A percentile compares a stretch with the other conserved stretches of the same genome.
phyloP scores from a whole-genome alignment of 2,113 vertebrate genomes.

The Tragulus kanchil region DNA sequence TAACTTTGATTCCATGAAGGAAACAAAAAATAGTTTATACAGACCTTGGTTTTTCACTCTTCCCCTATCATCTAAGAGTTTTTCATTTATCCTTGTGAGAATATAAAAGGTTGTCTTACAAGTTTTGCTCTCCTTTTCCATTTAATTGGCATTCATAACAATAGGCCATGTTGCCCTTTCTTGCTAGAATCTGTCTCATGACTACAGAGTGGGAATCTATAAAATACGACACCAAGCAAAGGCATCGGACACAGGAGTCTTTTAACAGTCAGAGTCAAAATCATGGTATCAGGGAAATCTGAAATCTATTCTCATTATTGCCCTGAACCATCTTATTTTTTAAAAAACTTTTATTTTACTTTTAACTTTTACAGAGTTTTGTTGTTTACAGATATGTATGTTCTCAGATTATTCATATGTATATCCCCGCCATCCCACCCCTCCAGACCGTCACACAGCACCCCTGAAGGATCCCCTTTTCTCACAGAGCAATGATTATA shows the following conservation, averaged over 20 bases:
- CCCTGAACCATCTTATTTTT: not conserved
- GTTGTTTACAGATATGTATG: no score
- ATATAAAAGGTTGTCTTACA: not conserved
- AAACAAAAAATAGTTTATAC: not conserved
- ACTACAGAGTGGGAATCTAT: not conserved
- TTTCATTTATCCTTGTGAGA: slow-evolving; percentile 18
- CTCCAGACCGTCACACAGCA: no score
- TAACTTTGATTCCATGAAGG: not conserved
- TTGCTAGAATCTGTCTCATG: not conserved
- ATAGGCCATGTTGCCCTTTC: not conserved
- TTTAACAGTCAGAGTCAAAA: not conserved
- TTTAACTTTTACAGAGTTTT: no score
- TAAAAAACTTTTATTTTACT: no score
- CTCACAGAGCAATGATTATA: no score
- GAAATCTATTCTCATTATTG: not conserved
- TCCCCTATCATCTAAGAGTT: not conserved
- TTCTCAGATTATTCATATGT: no score
- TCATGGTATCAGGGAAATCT: not conserved
- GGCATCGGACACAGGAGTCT: not conserved
- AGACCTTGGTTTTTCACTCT: not conserved
- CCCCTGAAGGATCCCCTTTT: no score
- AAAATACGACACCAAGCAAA: not conserved
- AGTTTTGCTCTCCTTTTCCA: not conserved
- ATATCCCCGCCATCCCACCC: no score
- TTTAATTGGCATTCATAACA: not conserved